These are phyloP conservation scores for Sandelia bainsii DNA, from an alignment of 2,797 vertebrate genomes.

Conservation along the genomic window DNA sequence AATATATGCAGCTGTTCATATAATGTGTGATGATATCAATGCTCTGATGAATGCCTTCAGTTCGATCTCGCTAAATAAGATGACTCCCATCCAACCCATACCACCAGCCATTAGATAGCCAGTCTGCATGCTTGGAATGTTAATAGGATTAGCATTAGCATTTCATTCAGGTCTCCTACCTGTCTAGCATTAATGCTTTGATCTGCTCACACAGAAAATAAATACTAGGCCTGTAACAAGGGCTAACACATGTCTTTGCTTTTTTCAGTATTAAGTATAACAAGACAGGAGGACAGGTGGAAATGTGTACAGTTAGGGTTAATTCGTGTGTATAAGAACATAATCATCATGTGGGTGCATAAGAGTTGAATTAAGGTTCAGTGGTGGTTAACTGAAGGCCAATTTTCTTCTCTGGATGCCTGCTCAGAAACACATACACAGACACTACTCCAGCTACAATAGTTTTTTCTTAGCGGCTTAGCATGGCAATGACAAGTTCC, in stretches of 20 bases:
- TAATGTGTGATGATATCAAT: constrained; percentile 84
- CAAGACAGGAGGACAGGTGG: constrained; percentile 52
- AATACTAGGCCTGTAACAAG: constrained; percentile 63
- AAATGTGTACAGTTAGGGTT: constrained; percentile 51
- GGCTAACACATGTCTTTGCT: constrained; percentile 66
- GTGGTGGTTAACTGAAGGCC: constrained; percentile 27
- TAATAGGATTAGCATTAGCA: constrained; percentile 82
- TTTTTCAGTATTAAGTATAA: constrained; percentile 55
- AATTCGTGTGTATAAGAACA: constrained; percentile 45
- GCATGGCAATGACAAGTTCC: constrained; percentile 43
- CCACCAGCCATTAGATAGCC: constrained; percentile 73
- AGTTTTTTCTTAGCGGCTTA: constrained; percentile 48
- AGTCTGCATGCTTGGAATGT: constrained; percentile 71
- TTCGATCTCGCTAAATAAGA: constrained; percentile 82
- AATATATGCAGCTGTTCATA: constrained; percentile 85
- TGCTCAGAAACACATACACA: not conserved
- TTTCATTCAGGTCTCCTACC: constrained; percentile 76
- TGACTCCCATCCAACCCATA: constrained; percentile 72
- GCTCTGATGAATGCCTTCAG: constrained; percentile 80
- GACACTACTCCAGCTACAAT: constrained; percentile 7
- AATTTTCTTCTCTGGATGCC: constrained; percentile 15
- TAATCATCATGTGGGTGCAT: constrained; percentile 37
- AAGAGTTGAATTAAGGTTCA: constrained; percentile 32
- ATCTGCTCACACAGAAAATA: constrained; percentile 73
- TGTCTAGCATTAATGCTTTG: constrained; percentile 77